Conservation (phyloP, 2,888 invertebrate genomes). For the Lasioglossum lativentre region DNA sequence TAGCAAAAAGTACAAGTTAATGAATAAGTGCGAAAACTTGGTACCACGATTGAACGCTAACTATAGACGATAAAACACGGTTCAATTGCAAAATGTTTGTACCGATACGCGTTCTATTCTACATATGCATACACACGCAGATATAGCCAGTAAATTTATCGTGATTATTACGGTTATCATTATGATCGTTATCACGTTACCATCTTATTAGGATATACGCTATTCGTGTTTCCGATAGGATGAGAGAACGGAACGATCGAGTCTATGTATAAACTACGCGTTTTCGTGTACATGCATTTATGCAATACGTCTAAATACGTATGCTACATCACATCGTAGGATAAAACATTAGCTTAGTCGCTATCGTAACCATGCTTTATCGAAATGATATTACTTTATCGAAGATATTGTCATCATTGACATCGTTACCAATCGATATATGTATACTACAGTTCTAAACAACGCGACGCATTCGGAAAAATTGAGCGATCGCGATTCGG, state of each 20-base stretch:
- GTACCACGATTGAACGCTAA: background rate
- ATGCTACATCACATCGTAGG: background rate
- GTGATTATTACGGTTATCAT: background rate
- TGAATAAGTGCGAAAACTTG: slow-evolving; percentile 30
- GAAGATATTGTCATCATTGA: background rate
- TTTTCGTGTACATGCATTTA: background rate
- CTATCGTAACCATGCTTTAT: background rate
- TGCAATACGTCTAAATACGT: background rate
- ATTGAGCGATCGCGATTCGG: background rate
- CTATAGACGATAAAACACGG: background rate
- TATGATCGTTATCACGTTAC: background rate
- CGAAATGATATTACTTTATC: no score
- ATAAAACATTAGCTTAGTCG: background rate
- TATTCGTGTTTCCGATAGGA: background rate
- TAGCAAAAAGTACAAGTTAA: slow-evolving; percentile 26
- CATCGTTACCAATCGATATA: background rate
- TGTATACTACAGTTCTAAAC: background rate
- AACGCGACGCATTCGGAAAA: background rate
- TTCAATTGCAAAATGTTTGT: background rate
- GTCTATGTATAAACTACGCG: background rate
- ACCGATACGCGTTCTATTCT: background rate
- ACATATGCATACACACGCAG: background rate
- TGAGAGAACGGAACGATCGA: background rate
- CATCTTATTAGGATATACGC: background rate
- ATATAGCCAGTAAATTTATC: background rate